Evolutionary conservation across 1,140 invertebrate species (phyloP), one percentile per base, ranked within the genome.

Genomic region (Drosophila bifasciata): DNA sequence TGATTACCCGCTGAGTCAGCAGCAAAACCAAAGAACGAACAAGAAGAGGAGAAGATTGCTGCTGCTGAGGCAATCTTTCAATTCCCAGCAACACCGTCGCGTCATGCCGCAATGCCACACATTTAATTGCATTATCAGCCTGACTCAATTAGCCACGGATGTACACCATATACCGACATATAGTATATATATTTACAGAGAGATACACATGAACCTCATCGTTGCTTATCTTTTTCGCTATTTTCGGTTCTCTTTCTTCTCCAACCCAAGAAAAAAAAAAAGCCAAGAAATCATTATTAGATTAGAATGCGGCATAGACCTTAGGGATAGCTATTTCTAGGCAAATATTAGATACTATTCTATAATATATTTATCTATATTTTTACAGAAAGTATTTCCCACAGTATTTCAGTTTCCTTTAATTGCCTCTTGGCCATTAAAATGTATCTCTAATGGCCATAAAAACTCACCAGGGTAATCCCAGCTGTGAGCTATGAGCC

Each of bases 91-190:
- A 4, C 32, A 36, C 32, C 32, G 11, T 36, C 23, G 5, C 32
- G 3, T 36, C 32, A 36, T 36, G 32, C 32, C 11, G 11, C 32
- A 36, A 36, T 36, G 32, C 32, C 60, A 41, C 62, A 28, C 25
- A 55, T 43, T 59, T 85, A 80, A 86, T 85, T 86, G 81, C 73
- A 85, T 85, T 86, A 85, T 86, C 80, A 66, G 66, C 36, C 40
- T 86, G 80, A 86, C 57, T 85, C 76, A 85, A 85, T 85, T 84
- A 68, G 58, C 43, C 46, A 63, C 63, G 64, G 66, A 36, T 79
- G 61, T 80, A 58, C 40, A 41, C 50, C 49, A 40, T 45, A 69
- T 48, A 69, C 17, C 15, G 4, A 32, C 11, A 36, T 3, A 13
- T n/a, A n/a, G n/a, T 1, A 32, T 11, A 36, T 4, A 13, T 25